Evolutionary conservation across 2,113 vertebrate species (phyloP).

Genomic region (Poeciliopsis retropinna): DNA sequence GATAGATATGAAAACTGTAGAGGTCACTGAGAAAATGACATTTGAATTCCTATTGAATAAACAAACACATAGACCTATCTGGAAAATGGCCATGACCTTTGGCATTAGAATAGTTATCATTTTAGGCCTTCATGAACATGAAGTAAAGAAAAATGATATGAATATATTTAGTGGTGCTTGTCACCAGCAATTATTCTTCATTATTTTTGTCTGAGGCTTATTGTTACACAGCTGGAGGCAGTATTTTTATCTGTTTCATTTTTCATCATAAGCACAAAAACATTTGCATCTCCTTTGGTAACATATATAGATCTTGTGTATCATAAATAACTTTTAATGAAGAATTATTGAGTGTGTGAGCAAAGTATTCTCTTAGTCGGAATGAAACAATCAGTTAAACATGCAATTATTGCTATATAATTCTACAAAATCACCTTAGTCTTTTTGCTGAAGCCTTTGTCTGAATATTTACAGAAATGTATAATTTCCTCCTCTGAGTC

Average conservation of each 20-base stretch:
- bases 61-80: constrained; percentile 9
- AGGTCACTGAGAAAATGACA: constrained; percentile 34
- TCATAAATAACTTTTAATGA: not conserved
- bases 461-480: constrained; percentile 20
- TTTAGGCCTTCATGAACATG: not conserved
- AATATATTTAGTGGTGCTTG: not conserved
- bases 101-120: not conserved
- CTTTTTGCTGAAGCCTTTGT: not conserved
- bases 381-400: not conserved
- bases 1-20: constrained; percentile 22
- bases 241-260: not conserved
- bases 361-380: not conserved
- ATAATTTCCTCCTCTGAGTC: constrained; percentile 14
- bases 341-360: not conserved
- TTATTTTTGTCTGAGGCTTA: not conserved
- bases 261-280: not conserved
- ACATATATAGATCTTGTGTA: not conserved
- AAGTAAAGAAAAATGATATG: not conserved
- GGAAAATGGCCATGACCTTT: constrained; percentile 6
- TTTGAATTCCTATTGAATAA: constrained; percentile 16
- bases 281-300: not conserved
- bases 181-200: no score
- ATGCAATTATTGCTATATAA: not conserved
- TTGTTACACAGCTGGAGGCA: not conserved
- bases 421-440: not conserved